Evolutionary conservation across 2,113 vertebrate genomes (phyloP).

Genomic region (Probosciger aterrimus): DNA sequence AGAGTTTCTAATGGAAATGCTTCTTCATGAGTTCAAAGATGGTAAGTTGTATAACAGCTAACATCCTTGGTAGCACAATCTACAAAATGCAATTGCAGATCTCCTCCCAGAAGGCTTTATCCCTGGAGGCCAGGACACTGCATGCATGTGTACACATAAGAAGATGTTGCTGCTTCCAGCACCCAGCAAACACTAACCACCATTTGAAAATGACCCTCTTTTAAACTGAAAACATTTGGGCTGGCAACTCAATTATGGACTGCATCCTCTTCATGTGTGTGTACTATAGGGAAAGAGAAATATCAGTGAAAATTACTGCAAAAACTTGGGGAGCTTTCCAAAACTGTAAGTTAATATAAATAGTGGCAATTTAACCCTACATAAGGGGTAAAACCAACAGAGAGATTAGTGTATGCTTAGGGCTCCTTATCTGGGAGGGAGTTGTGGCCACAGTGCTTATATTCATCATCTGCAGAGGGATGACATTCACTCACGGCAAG

Average conservation of each 20-base stretch:
- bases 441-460: not conserved
- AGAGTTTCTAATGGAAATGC: not conserved
- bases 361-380: not conserved
- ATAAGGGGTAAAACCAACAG: not conserved
- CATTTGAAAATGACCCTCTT: not conserved
- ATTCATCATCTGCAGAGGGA: not conserved
- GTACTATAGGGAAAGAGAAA: not conserved
- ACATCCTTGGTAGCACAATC: not conserved
- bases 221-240: not conserved
- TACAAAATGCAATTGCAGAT: not conserved
- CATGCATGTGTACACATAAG: accelerated
- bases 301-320: not conserved
- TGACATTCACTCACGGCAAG: not conserved
- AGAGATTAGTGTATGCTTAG: not conserved
- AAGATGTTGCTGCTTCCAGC: not conserved
- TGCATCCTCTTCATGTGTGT: not conserved
- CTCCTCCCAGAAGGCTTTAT: not conserved
- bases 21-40: not conserved
- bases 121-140: accelerated
- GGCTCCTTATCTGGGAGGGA: not conserved
- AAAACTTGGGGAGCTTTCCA: not conserved
- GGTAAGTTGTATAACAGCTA: not conserved
- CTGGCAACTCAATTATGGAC: not conserved
- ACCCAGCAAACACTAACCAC: not conserved
- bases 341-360: not conserved